These are phyloP conservation scores for Dione juno DNA, from an alignment of 2,888 invertebrate species.

Conservation along the genomic window DNA sequence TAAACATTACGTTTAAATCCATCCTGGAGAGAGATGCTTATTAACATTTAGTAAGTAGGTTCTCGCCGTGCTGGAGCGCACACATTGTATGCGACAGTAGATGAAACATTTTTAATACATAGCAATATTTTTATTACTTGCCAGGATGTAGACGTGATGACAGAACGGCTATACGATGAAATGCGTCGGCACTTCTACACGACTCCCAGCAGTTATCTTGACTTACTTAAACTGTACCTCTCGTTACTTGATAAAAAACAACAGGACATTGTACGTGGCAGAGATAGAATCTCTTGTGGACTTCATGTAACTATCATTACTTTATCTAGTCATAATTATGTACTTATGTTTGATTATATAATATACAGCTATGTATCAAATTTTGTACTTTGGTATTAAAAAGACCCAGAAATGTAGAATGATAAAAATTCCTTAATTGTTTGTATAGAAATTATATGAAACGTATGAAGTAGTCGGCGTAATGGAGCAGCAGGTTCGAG, in stretches of 20 bases:
- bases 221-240: constrained; percentile 91
- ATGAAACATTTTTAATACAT: no score
- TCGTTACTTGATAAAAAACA: constrained; percentile 87
- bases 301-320: constrained; percentile 72
- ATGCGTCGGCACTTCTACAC: constrained; percentile 94
- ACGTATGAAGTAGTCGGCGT: constrained; percentile 91
- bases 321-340: neutral
- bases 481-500: constrained; percentile 92
- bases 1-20: no score
- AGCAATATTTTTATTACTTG: neutral
- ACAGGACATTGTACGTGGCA: constrained; percentile 85
- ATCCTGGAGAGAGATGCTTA: no score
- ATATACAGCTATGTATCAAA: no score
- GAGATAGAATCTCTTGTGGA: constrained; percentile 89
- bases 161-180: constrained; percentile 89
- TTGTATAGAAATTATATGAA: constrained; percentile 88
- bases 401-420: no score
- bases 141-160: constrained; percentile 91
- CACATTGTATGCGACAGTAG: no score
- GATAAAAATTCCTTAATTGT: neutral
- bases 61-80: no score
- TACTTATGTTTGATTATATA: neutral
- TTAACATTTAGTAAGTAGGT: no score
- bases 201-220: constrained; percentile 95
- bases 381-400: no score